These are phyloP conservation scores for Pithys albifrons DNA, from an alignment of 2,113 vertebrate species.

Conservation along the genomic window DNA sequence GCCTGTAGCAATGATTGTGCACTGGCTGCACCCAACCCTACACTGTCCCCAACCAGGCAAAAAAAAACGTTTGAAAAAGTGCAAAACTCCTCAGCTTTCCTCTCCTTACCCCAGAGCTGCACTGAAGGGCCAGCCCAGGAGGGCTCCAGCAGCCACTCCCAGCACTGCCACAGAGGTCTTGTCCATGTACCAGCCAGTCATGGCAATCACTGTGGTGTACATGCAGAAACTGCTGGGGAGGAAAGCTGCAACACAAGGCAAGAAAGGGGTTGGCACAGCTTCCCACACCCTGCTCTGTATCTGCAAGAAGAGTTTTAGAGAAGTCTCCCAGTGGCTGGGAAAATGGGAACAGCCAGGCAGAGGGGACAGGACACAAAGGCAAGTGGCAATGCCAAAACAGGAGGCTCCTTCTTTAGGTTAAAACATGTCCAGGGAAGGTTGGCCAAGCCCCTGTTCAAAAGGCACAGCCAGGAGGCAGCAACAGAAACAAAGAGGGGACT, in stretches of 20 bases:
- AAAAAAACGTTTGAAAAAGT: background rate
- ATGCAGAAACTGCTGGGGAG: slow-evolving; percentile 97
- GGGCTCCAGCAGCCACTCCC: slow-evolving; percentile 88
- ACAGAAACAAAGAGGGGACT: background rate
- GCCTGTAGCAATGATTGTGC: background rate
- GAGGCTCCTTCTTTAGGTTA: background rate
- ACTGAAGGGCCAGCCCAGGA: slow-evolving; percentile 95
- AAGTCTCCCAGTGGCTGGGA: background rate
- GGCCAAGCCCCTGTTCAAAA: background rate
- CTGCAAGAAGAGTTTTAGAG: background rate
- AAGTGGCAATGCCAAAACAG: background rate
- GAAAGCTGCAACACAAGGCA: slow-evolving; percentile 79
- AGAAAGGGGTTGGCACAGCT: background rate
- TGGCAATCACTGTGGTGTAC: slow-evolving; percentile 91
- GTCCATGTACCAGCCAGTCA: slow-evolving; percentile 98
- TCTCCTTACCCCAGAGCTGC: slow-evolving; percentile 87
- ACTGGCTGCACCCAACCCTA: background rate
- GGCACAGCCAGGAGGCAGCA: background rate
- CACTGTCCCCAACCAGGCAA: background rate
- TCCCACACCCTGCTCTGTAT: background rate
- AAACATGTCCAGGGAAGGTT: background rate
- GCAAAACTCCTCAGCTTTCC: background rate
- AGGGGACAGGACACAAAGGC: background rate
- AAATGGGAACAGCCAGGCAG: background rate
- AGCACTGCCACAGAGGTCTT: slow-evolving; percentile 85